Evolutionary conservation across 2,113 vertebrate species (phyloP), one percentile per base, ranked within the genome.

Genomic region (Cettia cetti): DNA sequence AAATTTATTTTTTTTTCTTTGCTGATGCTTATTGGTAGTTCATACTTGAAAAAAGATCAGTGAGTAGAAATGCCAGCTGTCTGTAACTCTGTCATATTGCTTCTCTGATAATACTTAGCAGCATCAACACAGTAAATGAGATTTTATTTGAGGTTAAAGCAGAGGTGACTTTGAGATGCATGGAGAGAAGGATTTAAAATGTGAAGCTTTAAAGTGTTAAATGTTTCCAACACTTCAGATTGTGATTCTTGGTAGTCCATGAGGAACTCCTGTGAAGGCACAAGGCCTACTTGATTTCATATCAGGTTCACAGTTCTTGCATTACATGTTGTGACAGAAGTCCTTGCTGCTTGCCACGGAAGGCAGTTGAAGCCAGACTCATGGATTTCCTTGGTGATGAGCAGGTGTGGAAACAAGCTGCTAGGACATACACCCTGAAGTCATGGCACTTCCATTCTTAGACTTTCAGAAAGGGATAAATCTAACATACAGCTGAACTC

Each of bases 181-280:
- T 81, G n/a, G 40, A 81, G 45, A 74, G 22, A 70, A 69, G 66
- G 37, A n/a, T 26, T 81, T 72, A 40, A 91, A 45, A 64, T 15
- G 6, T 26, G 21, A 23, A 18, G 3, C 18, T 86, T 65, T 53
- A 20, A 89, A 86, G 11, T 10, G 44, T 33, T 54, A 59, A 50
- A 52, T 68, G 5, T 80, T 83, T 81, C 22, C n/a, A 81, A 15
- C 5, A 11, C 31, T 33, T 74, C 37, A 13, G 10, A 17, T 44
- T 0, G 0, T 50, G 13, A n/a, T 53, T 31, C 11, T 84, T 66
- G 14, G 10, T 52, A 49, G 40, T 52, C 30, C 60, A 0, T 5
- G 21, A 59, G 9, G 30, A 77, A 18, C 8, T n/a, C 4, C 39
- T 60, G 23, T 54, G 47, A 28, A 53, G 27, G 35, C 39, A 79